phyloP scores from a whole-genome alignment of 2,797 vertebrate genomes.

The Aplochiton taeniatus region DNA sequence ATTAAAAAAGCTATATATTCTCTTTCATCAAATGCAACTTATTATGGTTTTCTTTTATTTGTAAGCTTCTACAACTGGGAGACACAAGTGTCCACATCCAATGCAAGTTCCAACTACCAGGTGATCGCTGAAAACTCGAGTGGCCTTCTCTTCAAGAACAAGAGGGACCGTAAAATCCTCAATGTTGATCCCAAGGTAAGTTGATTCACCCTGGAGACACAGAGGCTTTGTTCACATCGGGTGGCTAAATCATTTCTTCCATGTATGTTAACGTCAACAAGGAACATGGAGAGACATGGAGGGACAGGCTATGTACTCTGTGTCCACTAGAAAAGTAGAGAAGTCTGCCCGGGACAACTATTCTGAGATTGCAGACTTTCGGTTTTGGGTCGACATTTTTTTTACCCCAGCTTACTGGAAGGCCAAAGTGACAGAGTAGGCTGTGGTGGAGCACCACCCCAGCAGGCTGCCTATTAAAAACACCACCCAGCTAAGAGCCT shows the following conservation, averaged over 20 bases:
- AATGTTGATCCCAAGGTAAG: slow-evolving; percentile 85
- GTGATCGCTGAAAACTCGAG: slow-evolving; percentile 78
- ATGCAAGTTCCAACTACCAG: slow-evolving; percentile 82
- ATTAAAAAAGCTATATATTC: too few relatives aligned
- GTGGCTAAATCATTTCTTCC: slow-evolving; percentile 4
- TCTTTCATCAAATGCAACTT: neutral
- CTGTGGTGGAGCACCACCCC: slow-evolving; percentile 79
- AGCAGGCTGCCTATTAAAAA: slow-evolving; percentile 79
- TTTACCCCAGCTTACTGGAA: slow-evolving; percentile 51
- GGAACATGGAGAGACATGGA: slow-evolving; percentile 32
- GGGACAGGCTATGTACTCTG: slow-evolving; percentile 14
- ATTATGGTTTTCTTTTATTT: slow-evolving; percentile 10
- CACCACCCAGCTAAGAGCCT: slow-evolving; percentile 41
- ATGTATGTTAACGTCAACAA: too few relatives aligned
- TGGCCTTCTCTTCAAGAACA: slow-evolving; percentile 85
- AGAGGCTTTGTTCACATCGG: neutral
- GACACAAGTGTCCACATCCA: slow-evolving; percentile 74
- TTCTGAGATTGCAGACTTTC: slow-evolving; percentile 64
- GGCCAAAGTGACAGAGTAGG: slow-evolving; percentile 54
- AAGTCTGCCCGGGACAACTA: too few relatives aligned
- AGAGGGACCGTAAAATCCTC: slow-evolving; percentile 80
- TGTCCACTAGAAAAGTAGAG: slow-evolving; percentile 18
- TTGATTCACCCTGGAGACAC: neutral
- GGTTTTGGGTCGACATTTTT: slow-evolving; percentile 1
- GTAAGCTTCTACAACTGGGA: slow-evolving; percentile 89